Evolutionary conservation across 2,888 invertebrate species (phyloP).

Genomic region (Drosophila formosana): DNA sequence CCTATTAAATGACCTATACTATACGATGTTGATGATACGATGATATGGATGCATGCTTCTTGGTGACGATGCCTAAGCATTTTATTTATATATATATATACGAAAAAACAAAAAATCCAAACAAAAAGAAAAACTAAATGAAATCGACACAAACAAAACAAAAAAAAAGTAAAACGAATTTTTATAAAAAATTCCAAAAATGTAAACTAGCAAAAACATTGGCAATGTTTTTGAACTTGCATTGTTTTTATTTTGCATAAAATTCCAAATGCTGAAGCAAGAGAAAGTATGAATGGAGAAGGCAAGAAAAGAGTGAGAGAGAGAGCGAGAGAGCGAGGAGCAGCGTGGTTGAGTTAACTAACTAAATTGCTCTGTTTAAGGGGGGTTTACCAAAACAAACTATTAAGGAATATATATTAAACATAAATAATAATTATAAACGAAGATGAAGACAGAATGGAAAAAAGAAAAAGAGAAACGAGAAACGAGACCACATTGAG

Average conservation of each 20-base stretch:
- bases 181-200: conserved; percentile 70
- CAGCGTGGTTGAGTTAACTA: conserved; percentile 60
- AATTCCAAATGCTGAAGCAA: conserved; percentile 71
- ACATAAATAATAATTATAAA: conserved; percentile 37
- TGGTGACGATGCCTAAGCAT: conserved; percentile 39
- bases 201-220: conserved; percentile 38
- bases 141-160: conserved; percentile 19
- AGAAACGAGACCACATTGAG: conserved; percentile 47
- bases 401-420: conserved; percentile 36
- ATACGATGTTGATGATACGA: conserved; percentile 20
- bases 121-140: conserved; percentile 25
- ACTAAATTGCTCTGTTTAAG: conserved; percentile 50
- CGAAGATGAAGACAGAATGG: conserved; percentile 20
- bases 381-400: conserved; percentile 40
- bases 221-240: conserved; percentile 53
- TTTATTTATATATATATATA: conserved; percentile 59
- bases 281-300: conserved; percentile 5
- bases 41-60: conserved; percentile 28
- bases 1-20: conserved; percentile 39
- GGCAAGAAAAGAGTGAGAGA: conserved; percentile 4
- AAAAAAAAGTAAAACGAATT: conserved; percentile 66
- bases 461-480: conserved; percentile 17
- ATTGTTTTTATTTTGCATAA: conserved; percentile 54
- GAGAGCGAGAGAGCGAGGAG: conserved; percentile 20
- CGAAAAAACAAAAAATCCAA: conserved; percentile 26